A percentile compares a stretch with the other conserved stretches of the same genome.
Conservation (phyloP, 1,140 invertebrate species). For the Sipha flava region DNA sequence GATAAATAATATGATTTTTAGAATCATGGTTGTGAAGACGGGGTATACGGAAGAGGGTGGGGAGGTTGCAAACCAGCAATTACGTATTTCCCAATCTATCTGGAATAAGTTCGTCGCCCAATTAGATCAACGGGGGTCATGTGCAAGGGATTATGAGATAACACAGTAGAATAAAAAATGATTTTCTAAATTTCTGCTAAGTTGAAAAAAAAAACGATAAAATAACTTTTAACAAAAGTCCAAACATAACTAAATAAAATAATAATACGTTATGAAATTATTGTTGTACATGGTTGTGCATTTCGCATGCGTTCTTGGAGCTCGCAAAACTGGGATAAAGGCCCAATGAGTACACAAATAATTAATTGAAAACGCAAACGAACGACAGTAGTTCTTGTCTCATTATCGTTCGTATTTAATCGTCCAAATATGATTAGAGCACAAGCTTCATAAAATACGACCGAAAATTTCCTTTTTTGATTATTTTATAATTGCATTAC, state of each 20-base stretch:
- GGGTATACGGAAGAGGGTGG: no score
- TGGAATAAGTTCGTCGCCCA: neutral
- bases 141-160: neutral
- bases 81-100: neutral
- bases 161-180: neutral
- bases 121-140: neutral
- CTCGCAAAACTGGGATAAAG: neutral
- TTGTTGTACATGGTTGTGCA: neutral
- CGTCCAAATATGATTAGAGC: neutral
- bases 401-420: neutral
- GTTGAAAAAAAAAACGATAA: neutral
- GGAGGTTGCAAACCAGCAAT: no score
- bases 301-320: neutral
- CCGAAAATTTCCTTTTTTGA: neutral
- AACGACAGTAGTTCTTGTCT: neutral
- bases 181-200: neutral
- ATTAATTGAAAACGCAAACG: neutral
- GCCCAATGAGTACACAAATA: conserved; percentile 3
- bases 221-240: neutral
- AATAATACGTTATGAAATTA: neutral
- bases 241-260: neutral
- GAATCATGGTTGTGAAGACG: no score
- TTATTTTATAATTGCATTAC: neutral
- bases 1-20: no score
- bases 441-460: neutral